Percentiles rank a stretch among this genome's conserved stretches.
These are phyloP conservation scores for Drosophila setifemur DNA, from an alignment of 1,140 invertebrate genomes.

Conservation along the genomic window DNA sequence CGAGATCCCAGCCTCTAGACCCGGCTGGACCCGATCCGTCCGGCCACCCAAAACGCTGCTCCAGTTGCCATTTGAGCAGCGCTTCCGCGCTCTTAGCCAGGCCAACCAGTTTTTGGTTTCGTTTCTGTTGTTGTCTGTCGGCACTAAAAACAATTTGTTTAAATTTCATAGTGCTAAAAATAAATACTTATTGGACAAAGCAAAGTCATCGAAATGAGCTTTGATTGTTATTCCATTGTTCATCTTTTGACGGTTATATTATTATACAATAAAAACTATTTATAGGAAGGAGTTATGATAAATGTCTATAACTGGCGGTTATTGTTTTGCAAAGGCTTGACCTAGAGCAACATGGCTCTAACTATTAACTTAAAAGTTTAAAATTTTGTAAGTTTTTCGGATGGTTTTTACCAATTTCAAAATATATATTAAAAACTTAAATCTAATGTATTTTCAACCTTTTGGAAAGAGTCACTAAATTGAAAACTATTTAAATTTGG, in stretches of 20 bases:
- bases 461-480: too few relatives aligned
- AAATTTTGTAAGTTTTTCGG: too few relatives aligned
- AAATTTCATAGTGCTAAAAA: not conserved
- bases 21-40: constrained; percentile 37
- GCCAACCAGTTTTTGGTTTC: constrained; percentile 45
- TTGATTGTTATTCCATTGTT: not conserved
- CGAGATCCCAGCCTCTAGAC: constrained; percentile 4
- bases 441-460: too few relatives aligned
- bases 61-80: constrained; percentile 71
- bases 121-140: constrained; percentile 16
- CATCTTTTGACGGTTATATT: not conserved
- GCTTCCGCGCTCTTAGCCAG: constrained; percentile 58
- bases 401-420: too few relatives aligned
- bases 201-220: not conserved
- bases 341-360: too few relatives aligned
- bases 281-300: not conserved
- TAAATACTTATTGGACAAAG: not conserved
- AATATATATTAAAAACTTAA: too few relatives aligned
- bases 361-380: too few relatives aligned
- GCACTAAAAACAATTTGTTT: constrained; percentile 9
- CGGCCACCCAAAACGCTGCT: constrained; percentile 74
- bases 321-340: too few relatives aligned
- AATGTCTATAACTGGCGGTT: not conserved
- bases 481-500: too few relatives aligned
- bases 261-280: too few relatives aligned